Evolutionary conservation across 2,113 vertebrate species (phyloP), one percentile per base, ranked within the genome.

Genomic region (Coryphaenoides rupestris): DNA sequence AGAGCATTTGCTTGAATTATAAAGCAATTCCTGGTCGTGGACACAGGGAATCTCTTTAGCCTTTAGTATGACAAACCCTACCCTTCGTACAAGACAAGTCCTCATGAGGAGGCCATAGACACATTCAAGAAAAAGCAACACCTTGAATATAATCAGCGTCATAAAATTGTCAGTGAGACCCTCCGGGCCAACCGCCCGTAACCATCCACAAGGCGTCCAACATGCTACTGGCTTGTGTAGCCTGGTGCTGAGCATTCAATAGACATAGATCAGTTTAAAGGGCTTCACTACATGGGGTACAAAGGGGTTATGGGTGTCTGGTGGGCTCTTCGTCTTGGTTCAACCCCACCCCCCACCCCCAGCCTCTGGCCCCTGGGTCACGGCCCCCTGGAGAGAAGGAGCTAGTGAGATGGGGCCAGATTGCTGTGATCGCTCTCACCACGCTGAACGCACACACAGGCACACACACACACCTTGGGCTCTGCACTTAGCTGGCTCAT

Each of bases 131-230:
- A 78, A 58, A 62, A 81, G 80, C 75, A 75, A 88, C 24, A 26
- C 24, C 24, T 26, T 26, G 3, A 91, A 91, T 88, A 87, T 83
- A 86, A 87, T 85, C 78, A 73, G 63, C 68, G 77, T 82, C 69
- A 70, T 90, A 89, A 91, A 91, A 86, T 83, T 87, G 90, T 81
- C 90, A 86, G 89, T 91, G 89, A n/a, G n/a, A 2, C 49, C 60
- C 55, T 64, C n/a, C n/a, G 10, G 5, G 73, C 40, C 59, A 33
- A 62, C 68, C 68, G 62, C 76, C 69, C 64, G 23, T 82, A 89
- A 90, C 87, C 84, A 89, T 89, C 87, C 79, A 85, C 81, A 72
- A 72, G 66, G 19, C 14, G 62, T 10, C 47, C 70, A 5, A 70
- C 57, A 21, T 60, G 68, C 70, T 52, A 75, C 77, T 74, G 65